A percentile compares a stretch with the other conserved stretches of the same genome.
phyloP scores from a whole-genome alignment of 2,113 vertebrate species.

The Hemichromis elongatus region DNA sequence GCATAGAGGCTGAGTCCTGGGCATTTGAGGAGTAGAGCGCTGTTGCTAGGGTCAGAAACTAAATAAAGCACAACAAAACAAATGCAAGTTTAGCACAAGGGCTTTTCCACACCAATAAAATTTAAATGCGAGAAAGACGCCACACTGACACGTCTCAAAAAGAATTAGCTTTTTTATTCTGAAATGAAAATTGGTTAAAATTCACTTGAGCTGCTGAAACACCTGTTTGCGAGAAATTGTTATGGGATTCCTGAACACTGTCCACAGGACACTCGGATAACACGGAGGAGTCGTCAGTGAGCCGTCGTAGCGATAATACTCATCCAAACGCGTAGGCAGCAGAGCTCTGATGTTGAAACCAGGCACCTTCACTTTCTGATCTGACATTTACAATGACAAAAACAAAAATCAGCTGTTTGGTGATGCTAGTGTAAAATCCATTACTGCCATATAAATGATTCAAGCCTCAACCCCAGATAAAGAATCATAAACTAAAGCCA shows the following conservation, averaged over 20 bases:
- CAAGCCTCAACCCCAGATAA: not conserved
- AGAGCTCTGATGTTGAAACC: slow-evolving; percentile 82
- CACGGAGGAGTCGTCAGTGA: slow-evolving; percentile 97
- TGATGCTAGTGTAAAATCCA: not conserved
- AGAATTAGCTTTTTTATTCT: not conserved
- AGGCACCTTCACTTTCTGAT: slow-evolving; percentile 75
- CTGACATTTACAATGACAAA: slow-evolving; percentile 55
- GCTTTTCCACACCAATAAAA: not conserved
- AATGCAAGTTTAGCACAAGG: not conserved
- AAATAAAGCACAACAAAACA: slow-evolving; percentile 27
- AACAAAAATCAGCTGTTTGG: not conserved
- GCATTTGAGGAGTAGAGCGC: slow-evolving; percentile 77
- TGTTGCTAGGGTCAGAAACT: slow-evolving; percentile 82
- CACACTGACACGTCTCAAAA: not conserved
- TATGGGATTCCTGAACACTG: slow-evolving; percentile 81
- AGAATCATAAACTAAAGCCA: not conserved
- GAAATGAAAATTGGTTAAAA: not conserved
- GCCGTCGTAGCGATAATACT: slow-evolving; percentile 90
- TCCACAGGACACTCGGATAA: slow-evolving; percentile 91
- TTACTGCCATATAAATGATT: not conserved
- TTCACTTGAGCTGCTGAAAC: not conserved
- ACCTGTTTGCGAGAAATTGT: slow-evolving; percentile 87
- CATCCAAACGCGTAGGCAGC: slow-evolving; percentile 78
- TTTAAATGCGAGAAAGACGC: not conserved
- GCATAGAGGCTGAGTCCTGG: slow-evolving; percentile 70